Evolutionary conservation across 2,888 invertebrate species (phyloP).

Genomic region (Plagodis dolabraria): DNA sequence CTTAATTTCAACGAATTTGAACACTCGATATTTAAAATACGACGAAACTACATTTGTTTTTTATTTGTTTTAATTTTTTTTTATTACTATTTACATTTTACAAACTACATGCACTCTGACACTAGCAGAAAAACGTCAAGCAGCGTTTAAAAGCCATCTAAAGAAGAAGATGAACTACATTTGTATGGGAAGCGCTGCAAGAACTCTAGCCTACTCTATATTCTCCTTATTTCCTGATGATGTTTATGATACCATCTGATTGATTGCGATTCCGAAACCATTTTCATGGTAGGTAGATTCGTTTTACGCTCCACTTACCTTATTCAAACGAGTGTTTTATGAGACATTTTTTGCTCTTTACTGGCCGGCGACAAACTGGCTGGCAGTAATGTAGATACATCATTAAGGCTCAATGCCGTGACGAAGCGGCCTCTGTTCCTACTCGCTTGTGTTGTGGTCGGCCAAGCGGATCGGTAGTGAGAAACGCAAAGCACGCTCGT

Average conservation of each 20-base stretch:
- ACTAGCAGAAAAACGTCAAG: too few relatives aligned
- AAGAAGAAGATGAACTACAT: too few relatives aligned
- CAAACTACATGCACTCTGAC: too few relatives aligned
- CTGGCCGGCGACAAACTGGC: constrained; percentile 48
- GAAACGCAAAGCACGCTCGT: constrained; percentile 17
- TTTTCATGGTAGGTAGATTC: constrained; percentile 13
- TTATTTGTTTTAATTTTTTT: too few relatives aligned
- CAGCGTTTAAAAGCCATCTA: too few relatives aligned
- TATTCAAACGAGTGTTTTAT: constrained; percentile 21
- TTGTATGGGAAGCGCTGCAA: too few relatives aligned
- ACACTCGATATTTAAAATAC: too few relatives aligned
- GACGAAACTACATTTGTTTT: too few relatives aligned
- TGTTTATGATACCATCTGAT: neutral
- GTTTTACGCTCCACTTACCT: constrained; percentile 16
- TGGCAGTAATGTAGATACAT: constrained; percentile 37
- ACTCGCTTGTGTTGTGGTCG: constrained; percentile 43
- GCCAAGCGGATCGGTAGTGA: constrained; percentile 41
- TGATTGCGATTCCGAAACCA: neutral
- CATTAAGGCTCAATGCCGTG: constrained; percentile 55
- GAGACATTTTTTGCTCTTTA: constrained; percentile 22
- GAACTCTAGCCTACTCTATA: too few relatives aligned
- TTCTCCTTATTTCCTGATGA: neutral
- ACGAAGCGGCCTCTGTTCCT: constrained; percentile 42
- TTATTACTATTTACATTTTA: too few relatives aligned
- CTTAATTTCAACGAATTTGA: too few relatives aligned